These are phyloP conservation scores for Leucoraja erinaceus DNA, from an alignment of 2,113 vertebrate species.

Conservation along the genomic window DNA sequence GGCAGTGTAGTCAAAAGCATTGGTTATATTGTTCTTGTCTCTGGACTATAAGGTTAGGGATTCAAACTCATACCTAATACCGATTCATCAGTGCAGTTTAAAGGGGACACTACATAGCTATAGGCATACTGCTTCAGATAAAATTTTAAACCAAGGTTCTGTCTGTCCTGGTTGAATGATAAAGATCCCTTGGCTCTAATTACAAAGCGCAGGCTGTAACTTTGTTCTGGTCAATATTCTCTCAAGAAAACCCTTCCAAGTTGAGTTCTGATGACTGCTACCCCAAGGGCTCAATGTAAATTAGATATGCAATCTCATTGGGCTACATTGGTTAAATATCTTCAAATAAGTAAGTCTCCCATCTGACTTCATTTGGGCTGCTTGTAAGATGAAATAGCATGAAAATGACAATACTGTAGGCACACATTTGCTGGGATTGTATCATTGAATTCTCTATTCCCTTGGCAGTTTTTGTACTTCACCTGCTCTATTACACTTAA, in stretches of 20 bases:
- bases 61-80: conserved; percentile 15
- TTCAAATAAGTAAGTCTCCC: conserved; percentile 37
- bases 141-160: conserved; percentile 36
- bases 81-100: conserved; percentile 1
- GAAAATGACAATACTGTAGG: conserved; percentile 5
- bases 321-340: conserved; percentile 29
- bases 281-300: conserved; percentile 31
- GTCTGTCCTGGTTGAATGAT: conserved; percentile 23
- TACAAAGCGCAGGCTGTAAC: conserved; percentile 27
- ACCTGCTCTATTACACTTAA: background rate
- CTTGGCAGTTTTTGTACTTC: background rate
- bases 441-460: conserved; percentile 13
- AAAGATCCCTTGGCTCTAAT: conserved; percentile 36
- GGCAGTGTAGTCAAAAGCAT: background rate
- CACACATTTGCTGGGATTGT: conserved; percentile 4
- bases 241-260: conserved; percentile 37
- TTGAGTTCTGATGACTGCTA: conserved; percentile 15
- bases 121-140: conserved; percentile 23
- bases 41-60: background rate
- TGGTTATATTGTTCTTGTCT: conserved; percentile 4
- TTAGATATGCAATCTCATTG: conserved; percentile 34
- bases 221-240: conserved; percentile 39
- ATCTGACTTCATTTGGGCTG: conserved; percentile 20
- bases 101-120: conserved; percentile 23
- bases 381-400: conserved; percentile 27